These are phyloP conservation scores for Aspiorhynchus laticeps DNA, from an alignment of 2,113 vertebrate species.

Conservation along the genomic window DNA sequence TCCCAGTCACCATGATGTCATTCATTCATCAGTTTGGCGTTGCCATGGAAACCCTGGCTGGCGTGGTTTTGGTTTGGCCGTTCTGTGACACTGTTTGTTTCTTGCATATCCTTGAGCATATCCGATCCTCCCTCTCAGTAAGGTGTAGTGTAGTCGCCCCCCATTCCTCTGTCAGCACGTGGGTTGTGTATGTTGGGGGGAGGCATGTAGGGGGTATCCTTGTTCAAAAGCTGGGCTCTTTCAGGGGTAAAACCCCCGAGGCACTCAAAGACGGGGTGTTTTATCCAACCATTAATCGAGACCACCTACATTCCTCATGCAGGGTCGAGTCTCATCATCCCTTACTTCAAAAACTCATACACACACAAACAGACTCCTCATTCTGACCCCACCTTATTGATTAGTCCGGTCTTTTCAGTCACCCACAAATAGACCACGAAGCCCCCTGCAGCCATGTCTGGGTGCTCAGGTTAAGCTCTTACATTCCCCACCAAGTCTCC, in stretches of 20 bases:
- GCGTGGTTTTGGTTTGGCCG: slow-evolving; percentile 71
- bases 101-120: slow-evolving; percentile 51
- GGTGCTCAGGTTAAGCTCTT: slow-evolving; percentile 38
- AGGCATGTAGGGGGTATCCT: not conserved
- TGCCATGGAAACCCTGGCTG: slow-evolving; percentile 86
- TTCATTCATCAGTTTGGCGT: slow-evolving; percentile 91
- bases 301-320: not conserved
- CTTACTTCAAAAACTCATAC: slow-evolving; percentile 33
- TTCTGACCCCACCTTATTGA: slow-evolving; percentile 30
- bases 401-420: not conserved
- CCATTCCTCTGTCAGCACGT: not conserved
- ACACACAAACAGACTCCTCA: slow-evolving; percentile 12
- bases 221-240: not conserved
- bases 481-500: slow-evolving; percentile 23
- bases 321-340: not conserved
- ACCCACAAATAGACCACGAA: slow-evolving; percentile 19
- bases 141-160: slow-evolving; percentile 67
- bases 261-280: not conserved
- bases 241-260: not conserved
- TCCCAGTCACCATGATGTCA: slow-evolving; percentile 85
- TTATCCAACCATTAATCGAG: slow-evolving; percentile 9
- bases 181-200: not conserved
- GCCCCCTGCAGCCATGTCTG: not conserved
- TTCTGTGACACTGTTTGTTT: slow-evolving; percentile 54
- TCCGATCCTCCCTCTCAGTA: slow-evolving; percentile 63